phyloP scores from a whole-genome alignment of 1,140 invertebrate genomes.

The Hetaerina americana region DNA sequence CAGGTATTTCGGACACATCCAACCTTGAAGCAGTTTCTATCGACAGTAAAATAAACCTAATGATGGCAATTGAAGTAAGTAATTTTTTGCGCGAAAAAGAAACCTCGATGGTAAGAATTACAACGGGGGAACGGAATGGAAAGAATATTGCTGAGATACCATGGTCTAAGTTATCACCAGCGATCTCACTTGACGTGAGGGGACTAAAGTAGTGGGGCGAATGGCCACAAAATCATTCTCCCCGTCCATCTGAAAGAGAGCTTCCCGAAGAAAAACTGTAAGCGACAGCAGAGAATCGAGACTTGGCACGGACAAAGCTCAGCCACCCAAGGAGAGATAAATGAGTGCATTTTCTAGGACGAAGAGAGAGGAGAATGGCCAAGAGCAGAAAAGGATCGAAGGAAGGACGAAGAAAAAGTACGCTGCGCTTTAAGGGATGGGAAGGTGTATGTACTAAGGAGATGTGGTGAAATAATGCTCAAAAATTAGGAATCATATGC shows the following conservation, averaged over 20 bases:
- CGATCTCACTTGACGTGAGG: not conserved
- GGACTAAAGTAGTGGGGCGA: not conserved
- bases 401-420: too few species aligned
- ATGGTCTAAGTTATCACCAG: not conserved
- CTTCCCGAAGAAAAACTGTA: not conserved
- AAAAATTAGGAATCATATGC: too few species aligned
- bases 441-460: too few species aligned
- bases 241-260: not conserved
- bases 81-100: too few species aligned
- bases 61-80: too few species aligned
- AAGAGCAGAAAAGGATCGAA: not conserved
- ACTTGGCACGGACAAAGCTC: not conserved
- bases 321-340: not conserved
- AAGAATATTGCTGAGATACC: not conserved
- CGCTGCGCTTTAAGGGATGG: too few species aligned
- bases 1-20: too few species aligned
- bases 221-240: not conserved
- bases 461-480: too few species aligned
- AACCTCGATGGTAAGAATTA: too few species aligned
- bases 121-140: too few species aligned
- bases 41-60: too few species aligned
- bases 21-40: too few species aligned
- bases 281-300: not conserved
- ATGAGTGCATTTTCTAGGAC: not conserved
- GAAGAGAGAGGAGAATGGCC: not conserved